A percentile compares a stretch with the other conserved stretches of the same genome.
Conservation (phyloP, 2,797 vertebrate species). For the Pteropus rufus region DNA sequence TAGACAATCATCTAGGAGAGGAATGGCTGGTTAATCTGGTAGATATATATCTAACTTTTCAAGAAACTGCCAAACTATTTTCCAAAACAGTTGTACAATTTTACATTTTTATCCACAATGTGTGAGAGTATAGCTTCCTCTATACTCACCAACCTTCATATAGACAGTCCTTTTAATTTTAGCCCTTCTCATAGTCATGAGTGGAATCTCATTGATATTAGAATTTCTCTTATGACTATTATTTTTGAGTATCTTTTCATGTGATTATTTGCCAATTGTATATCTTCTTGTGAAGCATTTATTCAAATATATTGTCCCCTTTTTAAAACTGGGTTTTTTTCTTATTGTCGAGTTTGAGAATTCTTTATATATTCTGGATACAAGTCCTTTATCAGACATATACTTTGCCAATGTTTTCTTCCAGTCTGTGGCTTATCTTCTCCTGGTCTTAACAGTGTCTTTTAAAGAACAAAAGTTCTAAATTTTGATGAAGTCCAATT, state of each 20-base stretch:
- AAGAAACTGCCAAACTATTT: background rate
- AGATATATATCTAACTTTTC: background rate
- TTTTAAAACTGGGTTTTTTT: background rate
- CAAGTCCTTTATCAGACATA: background rate
- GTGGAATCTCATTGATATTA: background rate
- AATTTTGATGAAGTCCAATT: background rate
- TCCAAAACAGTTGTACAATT: background rate
- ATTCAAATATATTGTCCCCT: background rate
- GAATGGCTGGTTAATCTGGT: background rate
- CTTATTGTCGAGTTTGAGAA: background rate
- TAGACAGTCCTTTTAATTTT: background rate
- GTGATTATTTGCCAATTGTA: background rate
- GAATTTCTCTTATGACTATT: background rate
- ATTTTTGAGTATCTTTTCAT: background rate
- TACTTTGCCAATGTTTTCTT: background rate
- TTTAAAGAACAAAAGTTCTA: background rate
- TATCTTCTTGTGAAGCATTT: background rate
- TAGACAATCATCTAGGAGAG: background rate
- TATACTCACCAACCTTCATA: fast-evolving
- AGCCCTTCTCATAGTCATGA: background rate
- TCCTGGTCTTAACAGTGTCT: background rate
- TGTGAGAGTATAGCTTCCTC: background rate
- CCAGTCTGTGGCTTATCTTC: background rate
- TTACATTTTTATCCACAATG: background rate
- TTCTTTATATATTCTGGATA: background rate